Percentiles rank a stretch among this genome's conserved stretches.
Conservation (phyloP, 2,888 invertebrate species). For the Leucophenga montana region DNA sequence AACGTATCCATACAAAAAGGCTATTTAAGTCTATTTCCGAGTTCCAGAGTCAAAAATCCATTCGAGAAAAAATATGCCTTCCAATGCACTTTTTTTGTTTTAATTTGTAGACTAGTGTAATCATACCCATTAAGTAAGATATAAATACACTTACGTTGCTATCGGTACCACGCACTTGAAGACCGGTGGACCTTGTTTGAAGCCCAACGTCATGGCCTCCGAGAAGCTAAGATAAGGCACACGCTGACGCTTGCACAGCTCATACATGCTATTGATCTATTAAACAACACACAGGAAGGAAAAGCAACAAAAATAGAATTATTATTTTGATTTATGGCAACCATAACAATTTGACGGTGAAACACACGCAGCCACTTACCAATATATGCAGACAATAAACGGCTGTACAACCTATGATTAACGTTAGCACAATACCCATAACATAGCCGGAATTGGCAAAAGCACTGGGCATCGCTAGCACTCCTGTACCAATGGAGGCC, state of each 20-base stretch:
- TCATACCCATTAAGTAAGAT: no score
- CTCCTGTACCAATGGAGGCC: conserved; percentile 96
- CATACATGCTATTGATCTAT: conserved; percentile 68
- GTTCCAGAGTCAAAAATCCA: no score
- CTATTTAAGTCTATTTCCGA: no score
- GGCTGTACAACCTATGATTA: conserved; percentile 89
- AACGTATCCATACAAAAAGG: no score
- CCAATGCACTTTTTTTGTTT: no score
- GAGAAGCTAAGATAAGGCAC: conserved; percentile 89
- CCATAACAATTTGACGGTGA: not conserved
- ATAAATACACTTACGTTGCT: conserved; percentile 71
- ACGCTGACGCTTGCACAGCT: conserved; percentile 77
- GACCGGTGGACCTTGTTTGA: conserved; percentile 81
- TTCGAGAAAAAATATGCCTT: no score
- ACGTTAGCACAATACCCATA: conserved; percentile 88
- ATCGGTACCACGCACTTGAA: conserved; percentile 78
- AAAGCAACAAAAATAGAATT: not conserved
- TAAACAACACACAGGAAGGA: no score
- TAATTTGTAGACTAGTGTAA: no score
- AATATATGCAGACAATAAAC: conserved; percentile 96
- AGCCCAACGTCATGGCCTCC: conserved; percentile 84
- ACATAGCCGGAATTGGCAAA: conserved; percentile 90
- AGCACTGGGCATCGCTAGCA: conserved; percentile 93
- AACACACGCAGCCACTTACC: conserved; percentile 73
- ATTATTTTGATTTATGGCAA: not conserved